Percentiles rank a stretch among this genome's conserved stretches.
These are phyloP conservation scores for Frankliniella intonsa DNA, from an alignment of 2,888 invertebrate species.

Conservation along the genomic window DNA sequence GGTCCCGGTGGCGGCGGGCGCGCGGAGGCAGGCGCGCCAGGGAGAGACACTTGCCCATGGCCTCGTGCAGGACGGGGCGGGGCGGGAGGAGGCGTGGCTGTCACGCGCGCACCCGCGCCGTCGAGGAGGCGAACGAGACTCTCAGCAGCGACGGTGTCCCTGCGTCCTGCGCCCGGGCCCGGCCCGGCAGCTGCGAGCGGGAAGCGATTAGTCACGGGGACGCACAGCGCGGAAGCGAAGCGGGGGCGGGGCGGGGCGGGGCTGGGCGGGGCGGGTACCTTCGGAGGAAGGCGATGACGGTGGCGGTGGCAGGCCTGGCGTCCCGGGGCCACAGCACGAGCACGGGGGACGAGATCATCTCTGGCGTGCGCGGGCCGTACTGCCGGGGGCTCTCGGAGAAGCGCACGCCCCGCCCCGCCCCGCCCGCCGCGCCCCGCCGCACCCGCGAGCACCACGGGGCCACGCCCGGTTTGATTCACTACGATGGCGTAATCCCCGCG, in stretches of 20 bases:
- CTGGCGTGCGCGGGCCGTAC: no score
- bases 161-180: no score
- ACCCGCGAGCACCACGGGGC: not conserved
- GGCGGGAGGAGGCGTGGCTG: not conserved
- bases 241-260: no score
- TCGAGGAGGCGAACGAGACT: not conserved
- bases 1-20: not conserved
- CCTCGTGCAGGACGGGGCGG: not conserved
- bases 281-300: no score
- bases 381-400: not conserved
- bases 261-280: no score
- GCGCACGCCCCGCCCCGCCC: not conserved
- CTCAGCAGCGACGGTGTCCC: not conserved
- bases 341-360: no score
- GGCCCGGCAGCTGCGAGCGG: no score
- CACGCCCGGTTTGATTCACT: constrained; percentile 12
- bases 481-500: not conserved
- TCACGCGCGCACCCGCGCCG: no score
- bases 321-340: not conserved
- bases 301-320: no score
- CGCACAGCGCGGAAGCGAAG: no score
- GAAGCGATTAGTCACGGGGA: no score
- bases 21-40: not conserved
- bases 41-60: not conserved
- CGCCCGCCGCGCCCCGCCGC: not conserved